Evolutionary conservation across 2,797 vertebrate species (phyloP), one percentile per base, ranked within the genome.

Genomic region (Xenentodon cancila): DNA sequence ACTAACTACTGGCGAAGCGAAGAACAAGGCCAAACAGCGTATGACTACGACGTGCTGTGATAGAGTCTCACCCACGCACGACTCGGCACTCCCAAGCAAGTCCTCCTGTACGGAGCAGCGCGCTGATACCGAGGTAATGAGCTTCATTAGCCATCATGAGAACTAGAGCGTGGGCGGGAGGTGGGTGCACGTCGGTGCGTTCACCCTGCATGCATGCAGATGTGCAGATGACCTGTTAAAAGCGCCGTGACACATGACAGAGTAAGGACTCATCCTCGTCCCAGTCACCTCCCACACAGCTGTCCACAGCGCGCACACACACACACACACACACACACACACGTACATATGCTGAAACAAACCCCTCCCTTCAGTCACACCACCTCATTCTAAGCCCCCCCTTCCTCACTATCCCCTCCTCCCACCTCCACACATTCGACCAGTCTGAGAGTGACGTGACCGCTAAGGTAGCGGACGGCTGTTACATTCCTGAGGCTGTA

Each of bases 401-500:
- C 43, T 50, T 40, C 21, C 25, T 37, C 34, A 37, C 34, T 11
- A 13, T 9, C 16, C 45, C 53, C 48, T 43, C 19, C 48, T 43
- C 32, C 46, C 48, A 2, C 60, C 75, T 68, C 77, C 67, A 19
- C 76, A 78, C 66, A 77, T 76, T 86, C 59, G 70, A 71, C 73
- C 80, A 55, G 83, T 77, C 86, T 87, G 86, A 89, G 79, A 84
- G 81, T 89, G 88, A 91, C 86, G 87, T 86, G 87, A 86, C 87
- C 87, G 87, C 85, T 83, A 88, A 92, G 86, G 86, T 93, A 89
- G 83, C 88, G 74, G 82, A 73, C 60, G 77, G 81, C 88, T 91
- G 92, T 72, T 80, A 93, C 80, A 94, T 94, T 93, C 93, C 91
- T 86, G 77, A 86, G 80, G 82, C 84, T 88, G 84, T 80, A 87